Conservation (phyloP, 1,140 invertebrate genomes). For the Notospermus geniculatus region DNA sequence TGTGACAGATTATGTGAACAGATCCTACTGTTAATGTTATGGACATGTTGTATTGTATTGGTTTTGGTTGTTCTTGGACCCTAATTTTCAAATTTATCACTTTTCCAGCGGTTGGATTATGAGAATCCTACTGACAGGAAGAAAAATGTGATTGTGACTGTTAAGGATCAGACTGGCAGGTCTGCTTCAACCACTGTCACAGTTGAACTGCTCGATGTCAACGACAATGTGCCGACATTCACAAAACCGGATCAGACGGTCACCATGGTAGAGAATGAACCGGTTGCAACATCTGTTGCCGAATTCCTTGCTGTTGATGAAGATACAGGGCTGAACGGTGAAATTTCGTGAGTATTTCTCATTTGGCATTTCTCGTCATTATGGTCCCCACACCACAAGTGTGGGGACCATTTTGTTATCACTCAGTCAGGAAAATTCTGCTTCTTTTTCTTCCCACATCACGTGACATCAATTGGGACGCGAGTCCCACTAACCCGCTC, state of each 20-base stretch:
- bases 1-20: not conserved
- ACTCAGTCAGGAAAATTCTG: no score
- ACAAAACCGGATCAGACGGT: not conserved
- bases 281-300: not conserved
- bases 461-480: no score
- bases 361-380: no score
- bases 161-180: not conserved
- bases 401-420: no score
- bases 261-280: not conserved
- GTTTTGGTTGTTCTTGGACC: not conserved
- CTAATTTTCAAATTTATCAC: not conserved
- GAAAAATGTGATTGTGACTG: not conserved
- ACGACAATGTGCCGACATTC: conserved; percentile 1
- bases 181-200: not conserved
- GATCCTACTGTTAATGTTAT: not conserved
- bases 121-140: not conserved
- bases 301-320: not conserved
- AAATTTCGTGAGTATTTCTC: conserved; percentile 2
- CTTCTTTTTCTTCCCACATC: no score
- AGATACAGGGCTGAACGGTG: conserved; percentile 3
- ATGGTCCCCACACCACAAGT: no score
- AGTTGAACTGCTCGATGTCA: not conserved
- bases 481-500: no score
- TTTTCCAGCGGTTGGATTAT: not conserved
- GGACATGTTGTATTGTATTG: not conserved